phyloP scores from a whole-genome alignment of 2,888 invertebrate species.

The Cantharis flavilabris region DNA sequence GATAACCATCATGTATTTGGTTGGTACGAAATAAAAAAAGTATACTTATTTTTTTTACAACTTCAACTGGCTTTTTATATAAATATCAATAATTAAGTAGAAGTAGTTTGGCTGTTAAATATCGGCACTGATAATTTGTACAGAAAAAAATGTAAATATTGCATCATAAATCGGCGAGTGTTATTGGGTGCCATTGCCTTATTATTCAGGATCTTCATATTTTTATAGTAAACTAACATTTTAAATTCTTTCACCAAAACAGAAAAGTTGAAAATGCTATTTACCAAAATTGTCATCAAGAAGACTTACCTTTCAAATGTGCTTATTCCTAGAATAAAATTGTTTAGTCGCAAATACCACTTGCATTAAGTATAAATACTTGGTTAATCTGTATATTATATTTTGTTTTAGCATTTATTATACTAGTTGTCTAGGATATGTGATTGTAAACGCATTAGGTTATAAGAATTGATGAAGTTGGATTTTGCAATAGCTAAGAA shows the following conservation, averaged over 20 bases:
- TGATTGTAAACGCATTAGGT: background rate
- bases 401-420: background rate
- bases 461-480: background rate
- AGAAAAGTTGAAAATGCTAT: background rate
- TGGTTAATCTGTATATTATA: background rate
- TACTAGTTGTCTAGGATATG: background rate
- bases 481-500: background rate
- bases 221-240: slow-evolving; percentile 8
- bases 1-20: background rate
- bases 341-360: background rate
- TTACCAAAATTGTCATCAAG: slow-evolving; percentile 1
- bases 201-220: slow-evolving; percentile 32
- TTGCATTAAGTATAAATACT: background rate
- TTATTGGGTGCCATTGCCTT: slow-evolving; percentile 42
- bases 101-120: slow-evolving; percentile 9
- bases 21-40: background rate
- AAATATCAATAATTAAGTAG: background rate
- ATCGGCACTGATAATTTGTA: slow-evolving; percentile 25
- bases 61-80: background rate
- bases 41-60: background rate
- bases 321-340: background rate
- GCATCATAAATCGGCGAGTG: slow-evolving; percentile 16
- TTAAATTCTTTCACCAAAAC: background rate
- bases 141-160: slow-evolving; percentile 22
- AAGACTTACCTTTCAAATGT: background rate